Evolutionary conservation across 2,888 invertebrate genomes (phyloP).

Genomic region (Amorpha juglandis): DNA sequence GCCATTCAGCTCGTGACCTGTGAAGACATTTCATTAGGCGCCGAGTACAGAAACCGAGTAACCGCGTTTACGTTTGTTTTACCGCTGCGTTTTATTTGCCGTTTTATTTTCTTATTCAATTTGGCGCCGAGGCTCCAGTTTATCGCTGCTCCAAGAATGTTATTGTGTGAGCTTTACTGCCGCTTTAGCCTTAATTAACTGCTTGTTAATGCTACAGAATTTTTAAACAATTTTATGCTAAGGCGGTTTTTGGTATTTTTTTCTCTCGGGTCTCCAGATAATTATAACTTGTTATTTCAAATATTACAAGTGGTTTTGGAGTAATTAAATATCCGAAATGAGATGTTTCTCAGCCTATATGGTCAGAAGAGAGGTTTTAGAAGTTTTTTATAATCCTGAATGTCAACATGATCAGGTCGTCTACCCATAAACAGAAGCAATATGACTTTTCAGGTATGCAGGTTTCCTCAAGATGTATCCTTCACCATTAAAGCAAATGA

Average conservation of each 20-base stretch:
- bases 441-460: no score
- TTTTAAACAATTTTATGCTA: not conserved
- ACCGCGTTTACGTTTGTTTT: conserved; percentile 44
- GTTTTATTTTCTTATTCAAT: conserved; percentile 49
- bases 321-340: no score
- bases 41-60: conserved; percentile 17
- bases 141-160: conserved; percentile 18
- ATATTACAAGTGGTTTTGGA: no score
- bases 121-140: conserved; percentile 28
- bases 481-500: no score
- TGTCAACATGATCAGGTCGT: no score
- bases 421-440: no score
- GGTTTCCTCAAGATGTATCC: no score
- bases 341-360: no score
- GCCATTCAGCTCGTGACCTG: not conserved
- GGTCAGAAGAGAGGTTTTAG: no score
- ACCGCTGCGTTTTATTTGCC: conserved; percentile 46
- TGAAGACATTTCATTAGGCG: conserved; percentile 17
- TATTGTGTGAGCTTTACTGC: conserved; percentile 19
- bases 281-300: no score
- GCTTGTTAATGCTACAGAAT: conserved; percentile 1
- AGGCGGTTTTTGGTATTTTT: not conserved
- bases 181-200: conserved; percentile 12
- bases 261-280: not conserved
- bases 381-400: no score